Evolutionary conservation across 2,113 vertebrate genomes (phyloP), one percentile per base, ranked within the genome.

Genomic region (Accipiter cooperii): DNA sequence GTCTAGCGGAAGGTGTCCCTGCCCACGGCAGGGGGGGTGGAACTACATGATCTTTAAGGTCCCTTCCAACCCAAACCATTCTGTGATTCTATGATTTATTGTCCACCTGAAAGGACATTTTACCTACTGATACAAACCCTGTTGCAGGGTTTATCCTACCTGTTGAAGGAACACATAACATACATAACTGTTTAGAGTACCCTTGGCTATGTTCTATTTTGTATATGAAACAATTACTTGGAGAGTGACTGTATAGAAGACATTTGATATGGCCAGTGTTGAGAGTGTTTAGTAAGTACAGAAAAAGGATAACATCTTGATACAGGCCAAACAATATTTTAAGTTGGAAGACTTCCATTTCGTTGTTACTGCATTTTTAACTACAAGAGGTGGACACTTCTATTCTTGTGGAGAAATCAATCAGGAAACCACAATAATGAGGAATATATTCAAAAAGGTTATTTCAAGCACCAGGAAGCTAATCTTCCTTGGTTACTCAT

Each of bases 401-500:
- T 54, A 25, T 84, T 97, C 73, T 84, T 52, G 52, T 63, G 29
- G 77, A 65, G 92, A 95, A 95, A 95, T 91, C 64, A 94, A 61
- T 61, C 93, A 92, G 80, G 75, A 95, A 94, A 79, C 73, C 70
- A 81, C 38, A 87, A 26, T 68, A 89, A 94, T 57, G 55, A 88
- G 61, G 16, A 80, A n/a, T 55, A 60, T 47, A 87, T 87, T 95
- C 51, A 78, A 49, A 94, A 92, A 92, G 76, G 80, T 90, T 91
- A 95, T 81, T 71, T 89, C 29, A 55, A 68, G 80, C 64, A 93
- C 73, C 65, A 93, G 65, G 73, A 93, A 95, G 77, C 80, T 89
- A 58, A 78, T 95, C 55, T 94, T 77, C 93, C 84, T 84, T 84
- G 64, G 84, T 92, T 94, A 87, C 83, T 94, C 46, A 33, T 84